Conservation (phyloP, 2,888 invertebrate genomes). For the Melikaiella ostensackeni region DNA sequence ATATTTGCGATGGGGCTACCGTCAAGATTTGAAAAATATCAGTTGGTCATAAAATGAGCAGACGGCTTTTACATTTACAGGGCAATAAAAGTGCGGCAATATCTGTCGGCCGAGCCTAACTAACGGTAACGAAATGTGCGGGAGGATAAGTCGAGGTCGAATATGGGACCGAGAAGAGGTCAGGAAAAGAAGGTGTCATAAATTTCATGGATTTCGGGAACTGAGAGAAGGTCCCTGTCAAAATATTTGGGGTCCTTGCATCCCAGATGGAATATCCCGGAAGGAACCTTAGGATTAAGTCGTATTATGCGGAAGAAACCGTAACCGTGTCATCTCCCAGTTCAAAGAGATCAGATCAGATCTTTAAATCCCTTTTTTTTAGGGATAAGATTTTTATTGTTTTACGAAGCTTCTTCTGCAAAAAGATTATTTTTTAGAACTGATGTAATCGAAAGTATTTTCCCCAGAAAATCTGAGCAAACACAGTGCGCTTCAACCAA, state of each 20-base stretch:
- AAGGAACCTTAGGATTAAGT: not conserved
- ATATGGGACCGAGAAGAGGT: not conserved
- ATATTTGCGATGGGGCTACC: slow-evolving; percentile 5
- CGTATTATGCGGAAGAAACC: too few relatives aligned
- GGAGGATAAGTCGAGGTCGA: slow-evolving; percentile 11
- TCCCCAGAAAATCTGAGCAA: too few relatives aligned
- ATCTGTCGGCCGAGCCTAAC: not conserved
- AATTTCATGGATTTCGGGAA: not conserved
- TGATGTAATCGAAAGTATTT: too few relatives aligned
- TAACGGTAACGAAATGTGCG: slow-evolving; percentile 9
- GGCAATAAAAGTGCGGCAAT: slow-evolving; percentile 4
- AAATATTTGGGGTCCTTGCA: not conserved
- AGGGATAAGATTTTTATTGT: too few relatives aligned
- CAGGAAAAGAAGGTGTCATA: not conserved
- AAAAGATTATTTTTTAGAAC: too few relatives aligned
- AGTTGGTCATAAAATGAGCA: not conserved
- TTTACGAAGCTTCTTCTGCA: too few relatives aligned
- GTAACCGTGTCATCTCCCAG: not conserved
- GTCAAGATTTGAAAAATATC: slow-evolving; percentile 1
- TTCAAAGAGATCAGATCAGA: not conserved
- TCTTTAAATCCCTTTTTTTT: not conserved
- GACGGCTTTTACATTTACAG: not conserved
- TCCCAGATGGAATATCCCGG: not conserved
- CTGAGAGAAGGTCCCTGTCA: not conserved
- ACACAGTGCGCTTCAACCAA: too few relatives aligned